A percentile compares a stretch with the other conserved stretches of the same genome.
Conservation (phyloP, 2,113 vertebrate genomes). For the Heteronetta atricapilla region DNA sequence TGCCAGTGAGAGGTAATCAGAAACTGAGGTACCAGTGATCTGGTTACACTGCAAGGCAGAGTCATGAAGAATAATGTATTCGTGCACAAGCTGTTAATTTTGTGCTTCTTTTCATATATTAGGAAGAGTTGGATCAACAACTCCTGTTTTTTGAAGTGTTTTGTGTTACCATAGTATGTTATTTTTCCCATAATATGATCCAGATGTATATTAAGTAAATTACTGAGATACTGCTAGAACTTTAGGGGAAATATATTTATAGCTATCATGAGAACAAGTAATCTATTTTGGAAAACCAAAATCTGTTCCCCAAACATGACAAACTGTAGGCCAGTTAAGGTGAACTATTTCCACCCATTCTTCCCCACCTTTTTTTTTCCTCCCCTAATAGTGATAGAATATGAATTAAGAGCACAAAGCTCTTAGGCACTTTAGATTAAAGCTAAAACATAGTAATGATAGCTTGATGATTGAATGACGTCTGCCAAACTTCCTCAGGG, state of each 20-base stretch:
- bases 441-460: conserved; percentile 56
- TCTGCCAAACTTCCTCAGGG: conserved; percentile 74
- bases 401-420: conserved; percentile 39
- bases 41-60: not conserved
- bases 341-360: not conserved
- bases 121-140: not conserved
- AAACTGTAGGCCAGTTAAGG: conserved; percentile 25
- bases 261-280: not conserved
- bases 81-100: not conserved
- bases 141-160: not conserved
- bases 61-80: not conserved
- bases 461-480: conserved; percentile 67
- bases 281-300: not conserved
- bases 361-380: not conserved
- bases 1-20: not conserved
- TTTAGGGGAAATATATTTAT: not conserved
- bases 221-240: not conserved
- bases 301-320: not conserved
- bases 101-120: not conserved
- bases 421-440: conserved; percentile 61
- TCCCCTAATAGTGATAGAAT: not conserved
- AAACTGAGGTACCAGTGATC: not conserved
- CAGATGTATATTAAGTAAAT: not conserved
- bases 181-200: not conserved
- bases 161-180: not conserved